A percentile compares a stretch with the other conserved stretches of the same genome.
Conservation (phyloP, 2,113 vertebrate genomes). For the Nerophis lumbriciformis region DNA sequence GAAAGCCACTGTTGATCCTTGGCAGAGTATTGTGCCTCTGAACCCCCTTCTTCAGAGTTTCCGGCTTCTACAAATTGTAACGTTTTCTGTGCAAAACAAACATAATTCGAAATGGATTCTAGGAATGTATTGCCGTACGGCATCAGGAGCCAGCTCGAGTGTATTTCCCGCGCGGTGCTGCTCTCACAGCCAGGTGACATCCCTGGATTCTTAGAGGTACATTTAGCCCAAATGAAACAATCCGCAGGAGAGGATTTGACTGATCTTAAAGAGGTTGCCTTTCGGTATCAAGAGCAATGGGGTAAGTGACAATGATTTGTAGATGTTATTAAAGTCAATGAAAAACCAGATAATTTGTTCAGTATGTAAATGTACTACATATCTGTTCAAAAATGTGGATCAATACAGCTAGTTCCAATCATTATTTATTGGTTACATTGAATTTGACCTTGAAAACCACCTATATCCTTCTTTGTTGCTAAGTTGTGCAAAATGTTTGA, state of each 20-base stretch:
- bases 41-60: neutral
- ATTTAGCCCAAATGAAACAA: conserved; percentile 1
- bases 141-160: conserved; percentile 2
- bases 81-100: too few relatives aligned
- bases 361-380: neutral
- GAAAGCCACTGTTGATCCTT: neutral
- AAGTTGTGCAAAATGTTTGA: neutral
- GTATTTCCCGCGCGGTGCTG: conserved; percentile 2
- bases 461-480: too few relatives aligned
- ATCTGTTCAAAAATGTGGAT: neutral
- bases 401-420: neutral
- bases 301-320: neutral
- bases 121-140: neutral
- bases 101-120: neutral
- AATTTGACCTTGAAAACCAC: neutral
- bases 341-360: neutral
- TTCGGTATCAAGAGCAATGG: conserved; percentile 6
- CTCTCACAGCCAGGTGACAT: conserved; percentile 2
- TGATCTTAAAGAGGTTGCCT: conserved; percentile 4
- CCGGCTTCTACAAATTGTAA: too few relatives aligned
- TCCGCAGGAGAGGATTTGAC: neutral
- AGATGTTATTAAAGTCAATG: neutral
- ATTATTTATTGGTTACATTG: neutral
- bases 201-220: conserved; percentile 1
- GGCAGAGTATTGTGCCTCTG: too few relatives aligned